Evolutionary conservation across 1,140 invertebrate species (phyloP).

Genomic region (Ceratitis capitata): DNA sequence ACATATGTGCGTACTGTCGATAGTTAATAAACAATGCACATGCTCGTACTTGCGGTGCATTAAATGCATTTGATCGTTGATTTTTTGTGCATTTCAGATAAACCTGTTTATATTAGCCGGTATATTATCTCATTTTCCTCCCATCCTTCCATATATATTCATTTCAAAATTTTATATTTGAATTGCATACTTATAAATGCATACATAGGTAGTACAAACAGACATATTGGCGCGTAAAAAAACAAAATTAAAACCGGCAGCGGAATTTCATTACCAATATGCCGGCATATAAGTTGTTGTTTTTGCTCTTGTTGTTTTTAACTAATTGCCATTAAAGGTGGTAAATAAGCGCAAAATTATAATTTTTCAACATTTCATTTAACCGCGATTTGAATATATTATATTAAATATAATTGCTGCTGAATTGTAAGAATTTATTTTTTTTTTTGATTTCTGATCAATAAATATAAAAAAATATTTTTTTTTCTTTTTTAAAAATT

Average conservation of each 20-base stretch:
- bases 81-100: neutral
- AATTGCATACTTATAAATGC: neutral
- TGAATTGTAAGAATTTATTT: neutral
- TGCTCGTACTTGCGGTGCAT: neutral
- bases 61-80: neutral
- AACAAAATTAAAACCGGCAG: neutral
- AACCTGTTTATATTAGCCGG: constrained; percentile 14
- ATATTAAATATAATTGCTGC: neutral
- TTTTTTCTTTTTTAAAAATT: neutral
- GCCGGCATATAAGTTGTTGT: neutral
- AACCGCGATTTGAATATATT: neutral
- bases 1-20: neutral
- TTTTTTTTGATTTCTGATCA: neutral
- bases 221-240: neutral
- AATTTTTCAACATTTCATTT: neutral
- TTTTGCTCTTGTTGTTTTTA: neutral
- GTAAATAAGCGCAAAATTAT: neutral
- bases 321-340: neutral
- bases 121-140: neutral
- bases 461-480: neutral
- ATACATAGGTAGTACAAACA: neutral
- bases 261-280: neutral
- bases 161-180: neutral
- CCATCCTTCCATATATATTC: neutral
- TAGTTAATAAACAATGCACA: neutral